Evolutionary conservation across 2,888 invertebrate genomes (phyloP).

Genomic region (Amaurobius ferox): DNA sequence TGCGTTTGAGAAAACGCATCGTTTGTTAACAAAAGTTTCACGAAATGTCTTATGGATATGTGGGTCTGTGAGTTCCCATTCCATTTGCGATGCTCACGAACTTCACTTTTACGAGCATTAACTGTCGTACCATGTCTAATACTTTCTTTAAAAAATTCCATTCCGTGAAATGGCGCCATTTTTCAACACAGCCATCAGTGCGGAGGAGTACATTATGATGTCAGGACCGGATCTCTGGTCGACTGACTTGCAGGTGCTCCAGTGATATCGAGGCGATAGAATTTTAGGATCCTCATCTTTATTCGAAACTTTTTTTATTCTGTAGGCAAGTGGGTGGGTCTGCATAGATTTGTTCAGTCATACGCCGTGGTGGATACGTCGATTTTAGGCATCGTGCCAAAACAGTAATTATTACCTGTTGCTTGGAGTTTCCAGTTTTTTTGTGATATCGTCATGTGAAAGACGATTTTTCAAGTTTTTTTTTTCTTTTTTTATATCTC

Average conservation of each 20-base stretch:
- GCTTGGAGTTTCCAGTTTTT: neutral
- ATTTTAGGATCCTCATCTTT: neutral
- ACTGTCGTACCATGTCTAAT: too few species aligned
- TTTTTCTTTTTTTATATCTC: constrained; percentile 3
- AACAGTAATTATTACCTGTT: constrained; percentile 32
- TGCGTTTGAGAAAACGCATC: too few species aligned
- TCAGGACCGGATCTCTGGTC: constrained; percentile 63
- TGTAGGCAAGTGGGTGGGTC: neutral
- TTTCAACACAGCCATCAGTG: neutral
- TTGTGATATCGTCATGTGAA: neutral
- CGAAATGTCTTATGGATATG: too few species aligned
- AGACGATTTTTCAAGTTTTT: neutral
- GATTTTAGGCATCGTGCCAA: constrained; percentile 22
- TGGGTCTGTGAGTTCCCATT: too few species aligned
- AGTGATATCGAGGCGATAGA: constrained; percentile 42
- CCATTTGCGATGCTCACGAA: too few species aligned
- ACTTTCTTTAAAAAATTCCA: too few species aligned
- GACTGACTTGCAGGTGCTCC: constrained; percentile 56
- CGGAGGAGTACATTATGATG: constrained; percentile 47
- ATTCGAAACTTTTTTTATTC: neutral
- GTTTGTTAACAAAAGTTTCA: too few species aligned
- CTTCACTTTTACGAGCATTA: too few species aligned
- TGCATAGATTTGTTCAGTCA: neutral
- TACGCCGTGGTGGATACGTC: neutral
- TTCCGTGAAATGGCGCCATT: too few species aligned